Percentiles rank a stretch among this genome's conserved stretches.
Conservation (phyloP, 2,888 invertebrate species). For the Sisyra terminalis region DNA sequence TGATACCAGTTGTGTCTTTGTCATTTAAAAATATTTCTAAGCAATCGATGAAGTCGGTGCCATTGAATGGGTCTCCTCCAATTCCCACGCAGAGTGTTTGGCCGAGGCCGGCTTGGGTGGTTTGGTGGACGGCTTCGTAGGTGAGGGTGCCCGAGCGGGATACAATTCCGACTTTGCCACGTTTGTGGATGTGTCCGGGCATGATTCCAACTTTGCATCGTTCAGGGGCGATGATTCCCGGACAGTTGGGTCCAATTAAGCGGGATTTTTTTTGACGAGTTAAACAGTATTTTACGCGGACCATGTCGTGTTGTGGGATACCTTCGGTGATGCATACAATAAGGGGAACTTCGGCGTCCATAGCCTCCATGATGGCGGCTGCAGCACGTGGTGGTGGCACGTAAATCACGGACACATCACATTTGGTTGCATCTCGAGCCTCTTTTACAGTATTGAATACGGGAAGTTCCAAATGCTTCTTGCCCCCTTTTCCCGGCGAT, state of each 20-base stretch:
- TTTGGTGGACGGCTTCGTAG: conserved; percentile 63
- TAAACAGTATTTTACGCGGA: conserved; percentile 48
- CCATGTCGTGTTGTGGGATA: conserved; percentile 71
- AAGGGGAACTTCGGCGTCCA: conserved; percentile 59
- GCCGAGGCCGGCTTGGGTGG: conserved; percentile 58
- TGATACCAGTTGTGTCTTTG: conserved; percentile 78
- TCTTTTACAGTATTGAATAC: conserved; percentile 50
- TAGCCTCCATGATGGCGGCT: conserved; percentile 52
- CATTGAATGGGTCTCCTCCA: conserved; percentile 97
- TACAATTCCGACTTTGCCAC: conserved; percentile 55
- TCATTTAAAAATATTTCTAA: conserved; percentile 85
- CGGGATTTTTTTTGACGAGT: conserved; percentile 49
- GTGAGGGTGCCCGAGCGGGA: conserved; percentile 58
- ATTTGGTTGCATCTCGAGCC: conserved; percentile 48
- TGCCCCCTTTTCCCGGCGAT: conserved; percentile 66
- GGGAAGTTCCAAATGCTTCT: conserved; percentile 44
- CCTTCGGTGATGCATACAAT: conserved; percentile 67
- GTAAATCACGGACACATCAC: conserved; percentile 58
- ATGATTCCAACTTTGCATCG: conserved; percentile 76
- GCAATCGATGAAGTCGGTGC: conserved; percentile 96
- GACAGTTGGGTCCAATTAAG: conserved; percentile 71
- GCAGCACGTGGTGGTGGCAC: conserved; percentile 60
- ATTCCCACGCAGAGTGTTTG: conserved; percentile 94
- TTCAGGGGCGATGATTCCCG: conserved; percentile 60
- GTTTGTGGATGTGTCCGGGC: conserved; percentile 66